These are phyloP conservation scores for Leptodactylus fuscus DNA, from an alignment of 2,113 vertebrate species.

Conservation along the genomic window DNA sequence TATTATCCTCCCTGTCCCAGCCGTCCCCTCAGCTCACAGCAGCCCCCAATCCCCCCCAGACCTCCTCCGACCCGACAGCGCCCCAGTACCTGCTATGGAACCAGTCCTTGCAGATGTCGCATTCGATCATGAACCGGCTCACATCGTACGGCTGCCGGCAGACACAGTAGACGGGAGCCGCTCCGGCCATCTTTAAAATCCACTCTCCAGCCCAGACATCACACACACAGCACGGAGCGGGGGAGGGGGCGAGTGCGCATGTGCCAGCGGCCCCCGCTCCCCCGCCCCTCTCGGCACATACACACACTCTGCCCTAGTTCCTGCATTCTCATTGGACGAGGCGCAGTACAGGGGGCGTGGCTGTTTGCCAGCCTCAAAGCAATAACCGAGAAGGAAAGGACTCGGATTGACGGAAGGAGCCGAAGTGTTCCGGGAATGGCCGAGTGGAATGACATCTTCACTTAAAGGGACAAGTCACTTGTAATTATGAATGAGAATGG, in stretches of 20 bases:
- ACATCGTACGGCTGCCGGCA: conserved; percentile 97
- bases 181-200: conserved; percentile 82
- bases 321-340: conserved; percentile 38
- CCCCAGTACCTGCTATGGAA: conserved; percentile 92
- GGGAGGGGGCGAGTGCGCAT: not conserved
- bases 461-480: not conserved
- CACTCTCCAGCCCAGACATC: conserved; percentile 65
- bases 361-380: not conserved
- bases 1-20: conserved; percentile 35
- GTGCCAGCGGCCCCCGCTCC: not conserved
- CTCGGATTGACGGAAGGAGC: not conserved
- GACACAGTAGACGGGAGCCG: conserved; percentile 92
- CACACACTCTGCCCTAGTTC: conserved; percentile 53
- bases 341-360: not conserved
- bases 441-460: conserved; percentile 20
- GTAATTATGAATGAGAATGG: conserved; percentile 16
- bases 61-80: not conserved
- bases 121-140: conserved; percentile 98
- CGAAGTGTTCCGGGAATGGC: conserved; percentile 34
- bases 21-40: not conserved
- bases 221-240: conserved; percentile 16
- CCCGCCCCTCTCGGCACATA: not conserved
- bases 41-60: no score
- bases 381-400: not conserved
- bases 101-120: conserved; percentile 98